A percentile compares a stretch with the other conserved stretches of the same genome.
Conservation (phyloP, 2,113 vertebrate species). For the Halcyon senegalensis region DNA sequence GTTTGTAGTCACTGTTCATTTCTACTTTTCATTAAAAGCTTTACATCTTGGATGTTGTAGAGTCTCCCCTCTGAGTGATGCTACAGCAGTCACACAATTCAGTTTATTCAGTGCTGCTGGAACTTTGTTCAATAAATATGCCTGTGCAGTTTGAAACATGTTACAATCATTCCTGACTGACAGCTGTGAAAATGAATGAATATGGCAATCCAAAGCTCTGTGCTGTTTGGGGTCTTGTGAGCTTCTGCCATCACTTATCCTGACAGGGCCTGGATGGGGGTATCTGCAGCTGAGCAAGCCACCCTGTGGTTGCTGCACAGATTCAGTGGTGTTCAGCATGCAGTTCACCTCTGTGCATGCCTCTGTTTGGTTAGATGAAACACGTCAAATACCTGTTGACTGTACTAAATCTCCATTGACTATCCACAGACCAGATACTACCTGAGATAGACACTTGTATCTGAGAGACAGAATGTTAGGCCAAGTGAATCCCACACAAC, state of each 20-base stretch:
- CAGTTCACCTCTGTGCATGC: neutral
- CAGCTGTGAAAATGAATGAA: neutral
- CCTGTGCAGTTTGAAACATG: neutral
- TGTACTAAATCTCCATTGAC: neutral
- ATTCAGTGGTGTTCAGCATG: neutral
- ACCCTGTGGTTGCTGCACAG: neutral
- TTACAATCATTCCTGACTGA: neutral
- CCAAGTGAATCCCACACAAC: neutral
- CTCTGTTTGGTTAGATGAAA: neutral
- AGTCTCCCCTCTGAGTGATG: neutral
- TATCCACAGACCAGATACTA: neutral
- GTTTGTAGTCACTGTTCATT: neutral
- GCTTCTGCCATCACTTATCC: neutral
- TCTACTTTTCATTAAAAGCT: neutral
- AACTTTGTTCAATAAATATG: neutral
- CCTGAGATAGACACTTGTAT: neutral
- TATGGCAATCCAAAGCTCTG: neutral
- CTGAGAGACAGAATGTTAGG: accelerated
- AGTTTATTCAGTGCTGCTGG: neutral
- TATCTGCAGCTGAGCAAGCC: neutral
- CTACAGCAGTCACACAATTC: neutral
- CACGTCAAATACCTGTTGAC: neutral
- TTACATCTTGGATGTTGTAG: neutral
- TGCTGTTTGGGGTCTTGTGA: neutral
- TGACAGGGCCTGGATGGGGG: neutral